These are phyloP conservation scores for Temnothorax nylanderi DNA, from an alignment of 1,140 invertebrate genomes.

Conservation along the genomic window DNA sequence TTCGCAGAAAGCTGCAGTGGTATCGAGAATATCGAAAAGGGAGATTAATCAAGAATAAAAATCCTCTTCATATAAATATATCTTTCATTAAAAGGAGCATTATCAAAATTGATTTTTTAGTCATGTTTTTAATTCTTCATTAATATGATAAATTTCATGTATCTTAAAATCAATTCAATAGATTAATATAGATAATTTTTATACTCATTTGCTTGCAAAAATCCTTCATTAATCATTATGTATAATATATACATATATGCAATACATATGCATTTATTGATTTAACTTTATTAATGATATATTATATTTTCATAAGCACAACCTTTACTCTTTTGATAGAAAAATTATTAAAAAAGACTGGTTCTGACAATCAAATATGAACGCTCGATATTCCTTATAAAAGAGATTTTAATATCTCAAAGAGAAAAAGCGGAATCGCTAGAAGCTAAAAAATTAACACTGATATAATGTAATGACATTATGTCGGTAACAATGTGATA, in stretches of 20 bases:
- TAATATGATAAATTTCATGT: not conserved
- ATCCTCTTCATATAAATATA: not conserved
- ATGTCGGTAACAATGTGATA: not conserved
- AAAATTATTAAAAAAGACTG: not conserved
- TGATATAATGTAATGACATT: not conserved
- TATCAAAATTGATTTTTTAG: not conserved
- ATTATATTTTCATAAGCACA: not conserved
- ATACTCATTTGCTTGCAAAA: not conserved
- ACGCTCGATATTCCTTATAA: not conserved
- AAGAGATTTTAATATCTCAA: not conserved
- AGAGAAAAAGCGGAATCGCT: not conserved
- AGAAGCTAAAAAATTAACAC: not conserved
- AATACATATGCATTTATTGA: not conserved
- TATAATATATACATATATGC: not conserved
- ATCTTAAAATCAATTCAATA: not conserved
- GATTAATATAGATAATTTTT: not conserved
- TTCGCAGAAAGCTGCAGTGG: not conserved
- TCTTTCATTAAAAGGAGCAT: not conserved
- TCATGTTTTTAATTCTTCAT: not conserved
- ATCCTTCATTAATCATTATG: not conserved
- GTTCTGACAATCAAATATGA: not conserved
- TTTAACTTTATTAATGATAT: not conserved
- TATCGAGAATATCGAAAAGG: not conserved
- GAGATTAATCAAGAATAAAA: not conserved
- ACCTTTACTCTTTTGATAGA: not conserved